A percentile compares a stretch with the other conserved stretches of the same genome.
Conservation (phyloP, 1,140 invertebrate genomes). For the Kradibia gibbosae region DNA sequence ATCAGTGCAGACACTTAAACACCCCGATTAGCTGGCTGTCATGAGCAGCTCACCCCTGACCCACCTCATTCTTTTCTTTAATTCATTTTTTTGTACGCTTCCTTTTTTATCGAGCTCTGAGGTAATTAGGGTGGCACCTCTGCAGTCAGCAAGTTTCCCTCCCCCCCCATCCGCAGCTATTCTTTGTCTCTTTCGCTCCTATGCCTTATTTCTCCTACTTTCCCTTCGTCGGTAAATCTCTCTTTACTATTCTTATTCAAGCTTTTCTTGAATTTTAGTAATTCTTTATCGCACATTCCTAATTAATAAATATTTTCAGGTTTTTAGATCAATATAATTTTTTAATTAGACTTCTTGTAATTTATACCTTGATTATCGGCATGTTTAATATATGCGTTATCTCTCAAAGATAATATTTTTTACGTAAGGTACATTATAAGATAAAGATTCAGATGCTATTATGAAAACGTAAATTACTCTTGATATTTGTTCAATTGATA, state of each 20-base stretch:
- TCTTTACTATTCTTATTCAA: slow-evolving; percentile 13
- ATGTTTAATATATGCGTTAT: too few species aligned
- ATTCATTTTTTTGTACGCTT: slow-evolving; percentile 65
- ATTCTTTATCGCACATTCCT: not conserved
- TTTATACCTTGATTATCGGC: too few species aligned
- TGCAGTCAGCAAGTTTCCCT: slow-evolving; percentile 60
- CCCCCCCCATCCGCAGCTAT: not conserved
- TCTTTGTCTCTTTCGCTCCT: slow-evolving; percentile 22
- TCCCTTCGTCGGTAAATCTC: not conserved
- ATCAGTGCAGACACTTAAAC: slow-evolving; percentile 74
- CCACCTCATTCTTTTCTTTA: slow-evolving; percentile 73
- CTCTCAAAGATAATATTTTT: too few species aligned
- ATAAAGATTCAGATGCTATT: too few species aligned
- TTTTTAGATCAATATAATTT: too few species aligned
- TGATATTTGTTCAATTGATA: too few species aligned
- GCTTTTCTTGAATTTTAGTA: not conserved
- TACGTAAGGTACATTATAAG: too few species aligned
- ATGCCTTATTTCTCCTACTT: not conserved
- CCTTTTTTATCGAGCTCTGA: slow-evolving; percentile 65
- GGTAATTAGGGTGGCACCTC: slow-evolving; percentile 72
- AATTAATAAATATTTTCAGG: not conserved
- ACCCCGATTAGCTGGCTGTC: slow-evolving; percentile 73
- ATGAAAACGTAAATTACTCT: too few species aligned
- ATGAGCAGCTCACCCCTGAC: slow-evolving; percentile 70
- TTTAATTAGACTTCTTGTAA: too few species aligned